Evolutionary conservation across 2,797 vertebrate species (phyloP).

Genomic region (Dromococcyx pavoninus): DNA sequence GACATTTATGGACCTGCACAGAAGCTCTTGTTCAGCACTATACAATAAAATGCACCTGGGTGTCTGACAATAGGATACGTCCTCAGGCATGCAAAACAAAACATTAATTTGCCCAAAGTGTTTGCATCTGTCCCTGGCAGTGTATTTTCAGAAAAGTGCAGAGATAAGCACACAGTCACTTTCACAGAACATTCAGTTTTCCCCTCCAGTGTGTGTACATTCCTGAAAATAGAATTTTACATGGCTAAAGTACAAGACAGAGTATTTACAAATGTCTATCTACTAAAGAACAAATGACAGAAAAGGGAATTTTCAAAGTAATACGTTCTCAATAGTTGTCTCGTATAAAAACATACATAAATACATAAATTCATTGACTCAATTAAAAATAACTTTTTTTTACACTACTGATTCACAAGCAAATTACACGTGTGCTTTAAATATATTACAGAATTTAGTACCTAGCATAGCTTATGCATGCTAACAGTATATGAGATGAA

Average conservation of each 20-base stretch:
- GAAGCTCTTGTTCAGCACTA: neutral
- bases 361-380: neutral
- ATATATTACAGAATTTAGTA: neutral
- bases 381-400: neutral
- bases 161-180: neutral
- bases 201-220: neutral
- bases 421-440: neutral
- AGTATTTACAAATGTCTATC: neutral
- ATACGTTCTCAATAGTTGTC: fast-evolving
- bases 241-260: neutral
- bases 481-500: neutral
- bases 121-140: neutral
- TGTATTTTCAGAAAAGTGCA: neutral
- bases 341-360: neutral
- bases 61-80: neutral
- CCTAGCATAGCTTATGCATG: neutral
- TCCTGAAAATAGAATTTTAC: neutral
- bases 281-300: neutral
- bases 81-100: neutral
- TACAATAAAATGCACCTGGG: neutral
- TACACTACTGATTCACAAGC: neutral
- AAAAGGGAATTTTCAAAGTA: neutral
- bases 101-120: neutral
- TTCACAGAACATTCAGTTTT: neutral
- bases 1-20: neutral